A percentile compares a stretch with the other conserved stretches of the same genome.
These are phyloP conservation scores for Valencia hispanica DNA, from an alignment of 2,797 vertebrate genomes.

Conservation along the genomic window DNA sequence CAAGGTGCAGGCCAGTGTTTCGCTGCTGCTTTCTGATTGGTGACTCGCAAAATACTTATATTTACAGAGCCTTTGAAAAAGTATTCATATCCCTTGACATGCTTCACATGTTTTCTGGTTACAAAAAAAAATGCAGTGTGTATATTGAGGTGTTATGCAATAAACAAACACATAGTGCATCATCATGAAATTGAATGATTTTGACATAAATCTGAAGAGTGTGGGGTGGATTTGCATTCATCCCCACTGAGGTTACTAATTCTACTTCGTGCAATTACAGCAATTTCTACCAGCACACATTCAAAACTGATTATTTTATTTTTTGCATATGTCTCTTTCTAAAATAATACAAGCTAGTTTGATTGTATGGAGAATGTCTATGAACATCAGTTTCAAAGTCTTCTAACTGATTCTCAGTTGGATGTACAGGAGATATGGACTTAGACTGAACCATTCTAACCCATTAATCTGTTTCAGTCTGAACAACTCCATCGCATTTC, in stretches of 20 bases:
- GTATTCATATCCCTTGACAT: not conserved
- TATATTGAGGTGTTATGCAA: not conserved
- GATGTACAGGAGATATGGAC: not conserved
- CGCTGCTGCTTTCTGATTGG: conserved; percentile 23
- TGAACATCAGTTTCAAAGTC: not conserved
- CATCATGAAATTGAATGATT: not conserved
- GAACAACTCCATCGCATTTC: not conserved
- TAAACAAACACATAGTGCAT: not conserved
- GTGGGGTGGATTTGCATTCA: too few relatives aligned
- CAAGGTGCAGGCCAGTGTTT: conserved; percentile 38
- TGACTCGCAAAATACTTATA: conserved; percentile 33
- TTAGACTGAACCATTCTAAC: not conserved
- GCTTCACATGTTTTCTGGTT: not conserved
- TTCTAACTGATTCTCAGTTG: not conserved
- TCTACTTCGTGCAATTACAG: too few relatives aligned
- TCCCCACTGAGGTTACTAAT: too few relatives aligned
- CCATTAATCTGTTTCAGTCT: not conserved
- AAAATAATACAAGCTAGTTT: not conserved
- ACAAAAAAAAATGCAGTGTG: not conserved
- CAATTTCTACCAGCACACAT: too few relatives aligned
- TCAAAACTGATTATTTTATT: too few relatives aligned
- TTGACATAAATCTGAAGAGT: not conserved
- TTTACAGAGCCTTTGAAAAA: conserved; percentile 1
- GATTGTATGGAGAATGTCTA: not conserved
- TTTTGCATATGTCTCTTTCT: not conserved